phyloP scores from a whole-genome alignment of 1,140 invertebrate genomes.

The Armadillidium nasatum region DNA sequence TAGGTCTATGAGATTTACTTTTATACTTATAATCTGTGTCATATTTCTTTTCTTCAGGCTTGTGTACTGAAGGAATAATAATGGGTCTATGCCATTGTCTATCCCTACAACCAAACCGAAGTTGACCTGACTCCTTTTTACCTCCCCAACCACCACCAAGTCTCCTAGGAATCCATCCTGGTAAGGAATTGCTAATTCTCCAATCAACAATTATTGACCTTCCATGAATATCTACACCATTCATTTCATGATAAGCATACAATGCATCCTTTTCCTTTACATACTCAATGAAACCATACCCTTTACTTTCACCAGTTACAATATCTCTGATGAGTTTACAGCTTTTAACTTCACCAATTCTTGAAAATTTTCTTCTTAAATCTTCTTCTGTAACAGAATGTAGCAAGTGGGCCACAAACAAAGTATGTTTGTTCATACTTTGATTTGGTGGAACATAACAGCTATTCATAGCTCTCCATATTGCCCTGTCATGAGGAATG shows the following conservation, averaged over 20 bases:
- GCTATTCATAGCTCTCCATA: constrained; percentile 65
- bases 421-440: constrained; percentile 63
- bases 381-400: constrained; percentile 60
- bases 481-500: constrained; percentile 72
- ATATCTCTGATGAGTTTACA: constrained; percentile 69
- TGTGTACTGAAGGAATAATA: constrained; percentile 12
- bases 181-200: constrained; percentile 57
- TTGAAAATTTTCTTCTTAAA: constrained; percentile 56
- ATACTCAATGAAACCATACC: constrained; percentile 84
- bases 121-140: constrained; percentile 78
- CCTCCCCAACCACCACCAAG: constrained; percentile 80
- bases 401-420: constrained; percentile 74
- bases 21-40: too few species aligned
- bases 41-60: too few species aligned
- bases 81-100: constrained; percentile 57
- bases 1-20: neutral
- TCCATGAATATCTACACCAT: constrained; percentile 65
- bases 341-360: constrained; percentile 62
- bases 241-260: constrained; percentile 58
- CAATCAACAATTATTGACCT: constrained; percentile 56
- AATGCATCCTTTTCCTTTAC: constrained; percentile 58
- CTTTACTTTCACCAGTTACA: constrained; percentile 72
- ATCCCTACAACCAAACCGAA: constrained; percentile 75
- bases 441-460: constrained; percentile 63
- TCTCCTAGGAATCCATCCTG: constrained; percentile 77